Evolutionary conservation across 1,140 invertebrate species (phyloP), one percentile per base, ranked within the genome.

Genomic region (Pseudomyrmex pallidus): DNA sequence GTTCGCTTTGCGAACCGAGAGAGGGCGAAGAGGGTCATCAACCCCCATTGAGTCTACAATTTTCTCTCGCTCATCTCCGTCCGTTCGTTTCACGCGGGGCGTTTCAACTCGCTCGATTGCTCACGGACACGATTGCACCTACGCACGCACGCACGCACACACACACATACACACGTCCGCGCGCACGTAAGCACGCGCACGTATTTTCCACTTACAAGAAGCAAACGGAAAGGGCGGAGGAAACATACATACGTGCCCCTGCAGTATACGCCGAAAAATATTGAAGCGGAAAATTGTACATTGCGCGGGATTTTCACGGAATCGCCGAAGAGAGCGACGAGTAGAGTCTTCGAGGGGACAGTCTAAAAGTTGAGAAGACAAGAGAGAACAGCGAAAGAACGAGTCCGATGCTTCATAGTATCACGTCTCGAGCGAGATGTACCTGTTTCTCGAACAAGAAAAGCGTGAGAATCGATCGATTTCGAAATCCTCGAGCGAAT

Each of bases 281-380:
- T 88, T 76, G 76, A 83, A 78, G 76, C 61, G 61, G 87, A 88
- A 89, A 89, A 89, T 83, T 88, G 85, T 83, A 68, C 70, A 46
- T 44, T 82, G 87, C 57, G 59, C 68, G 77, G 44, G 77, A 85
- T 85, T 89, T 89, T 87, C 64, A 78, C 56, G 59, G 67, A 68
- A 54, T 20, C 44, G 62, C 10, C 50, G 57, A 15, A 52, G 63
- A 74, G n/a, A 72, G 13, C 35, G 72, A 44, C 56, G 63, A 68
- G 63, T 17, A 74, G 50, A n/a, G 35, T 56, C 52, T 76, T 76
- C 54, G 35, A 44, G 63, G 63, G 3, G 17, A 76, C 22, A 64
- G 52, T 48, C 74, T 13, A 20, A 15, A 52, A 44, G 17, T 44
- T 46, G 22, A 74, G 59, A 62, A 20, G 59, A 80, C 63, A 80